Percentiles rank a stretch among this genome's conserved stretches.
phyloP scores from a whole-genome alignment of 37 sponge, comb jelly and placozoan genomes.

The Halisarca cf. caerulea region DNA sequence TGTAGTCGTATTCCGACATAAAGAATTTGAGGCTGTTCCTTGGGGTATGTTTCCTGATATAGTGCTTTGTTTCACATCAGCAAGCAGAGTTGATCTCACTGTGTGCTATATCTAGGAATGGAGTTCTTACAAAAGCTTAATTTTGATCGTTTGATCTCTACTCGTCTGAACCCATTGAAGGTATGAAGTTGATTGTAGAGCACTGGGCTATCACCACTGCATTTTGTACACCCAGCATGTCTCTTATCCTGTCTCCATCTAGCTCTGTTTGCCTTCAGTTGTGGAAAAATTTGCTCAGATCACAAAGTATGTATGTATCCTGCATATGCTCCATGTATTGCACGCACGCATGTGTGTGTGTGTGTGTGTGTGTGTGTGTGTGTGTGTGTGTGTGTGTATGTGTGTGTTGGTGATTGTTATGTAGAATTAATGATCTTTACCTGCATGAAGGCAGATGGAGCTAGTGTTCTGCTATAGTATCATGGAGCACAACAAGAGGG shows the following conservation, averaged over 20 bases:
- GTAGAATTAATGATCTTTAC: too few species aligned
- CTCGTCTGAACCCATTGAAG: slow-evolving; percentile 79
- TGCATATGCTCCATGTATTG: too few species aligned
- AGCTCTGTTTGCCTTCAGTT: slow-evolving; percentile 76
- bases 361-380: background rate
- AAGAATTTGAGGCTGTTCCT: slow-evolving; percentile 40
- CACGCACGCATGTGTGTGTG: too few species aligned
- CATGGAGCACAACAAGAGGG: slow-evolving; percentile 80
- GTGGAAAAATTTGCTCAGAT: slow-evolving; percentile 76
- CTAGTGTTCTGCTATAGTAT: slow-evolving; percentile 90
- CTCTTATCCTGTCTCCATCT: background rate
- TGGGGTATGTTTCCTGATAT: slow-evolving; percentile 37
- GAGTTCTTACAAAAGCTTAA: slow-evolving; percentile 61
- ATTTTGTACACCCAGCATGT: background rate
- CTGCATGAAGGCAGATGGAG: slow-evolving; percentile 40
- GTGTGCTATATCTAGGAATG: slow-evolving; percentile 31
- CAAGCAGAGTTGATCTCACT: background rate
- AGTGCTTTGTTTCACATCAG: background rate
- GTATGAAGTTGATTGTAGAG: slow-evolving; percentile 27
- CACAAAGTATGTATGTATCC: slow-evolving; percentile 38
- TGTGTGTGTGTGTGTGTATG: too few species aligned
- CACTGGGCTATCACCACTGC: too few species aligned
- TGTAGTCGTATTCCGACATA: slow-evolving; percentile 77
- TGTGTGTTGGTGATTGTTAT: background rate
- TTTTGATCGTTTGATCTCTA: slow-evolving; percentile 72